Conservation (phyloP, 2,888 invertebrate genomes). For the Himalopsyche kuldschensis region DNA sequence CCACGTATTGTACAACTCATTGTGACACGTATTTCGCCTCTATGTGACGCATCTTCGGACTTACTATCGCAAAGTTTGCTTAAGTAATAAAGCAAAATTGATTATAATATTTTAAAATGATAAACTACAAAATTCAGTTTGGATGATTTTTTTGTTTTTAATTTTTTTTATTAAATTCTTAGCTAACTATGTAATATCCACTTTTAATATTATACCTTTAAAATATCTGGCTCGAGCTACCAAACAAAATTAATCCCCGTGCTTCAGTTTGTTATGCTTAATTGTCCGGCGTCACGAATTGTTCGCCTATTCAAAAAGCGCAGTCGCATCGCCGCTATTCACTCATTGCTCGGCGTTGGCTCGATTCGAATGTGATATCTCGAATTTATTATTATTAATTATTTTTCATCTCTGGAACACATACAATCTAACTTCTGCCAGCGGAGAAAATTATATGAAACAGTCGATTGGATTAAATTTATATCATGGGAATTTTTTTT, state of each 20-base stretch:
- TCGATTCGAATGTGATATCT: neutral
- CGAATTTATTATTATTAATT: neutral
- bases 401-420: neutral
- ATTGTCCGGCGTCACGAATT: conserved; percentile 26
- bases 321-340: conserved; percentile 9
- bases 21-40: too few relatives aligned
- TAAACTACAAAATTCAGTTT: too few relatives aligned
- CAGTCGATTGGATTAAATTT: neutral
- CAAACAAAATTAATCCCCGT: conserved; percentile 19
- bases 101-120: too few relatives aligned
- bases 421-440: neutral
- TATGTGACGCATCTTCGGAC: too few relatives aligned
- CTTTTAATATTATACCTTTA: neutral
- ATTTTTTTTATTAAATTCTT: too few relatives aligned
- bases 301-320: neutral
- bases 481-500: neutral
- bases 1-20: too few relatives aligned
- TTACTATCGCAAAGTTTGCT: too few relatives aligned
- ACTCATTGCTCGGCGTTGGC: neutral
- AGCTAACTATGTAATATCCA: neutral
- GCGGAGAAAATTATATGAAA: neutral
- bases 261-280: conserved; percentile 21
- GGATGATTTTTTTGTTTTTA: too few relatives aligned
- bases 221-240: neutral
- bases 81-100: too few relatives aligned